Conservation (phyloP, 2,888 invertebrate genomes). For the Sericinus montela region DNA sequence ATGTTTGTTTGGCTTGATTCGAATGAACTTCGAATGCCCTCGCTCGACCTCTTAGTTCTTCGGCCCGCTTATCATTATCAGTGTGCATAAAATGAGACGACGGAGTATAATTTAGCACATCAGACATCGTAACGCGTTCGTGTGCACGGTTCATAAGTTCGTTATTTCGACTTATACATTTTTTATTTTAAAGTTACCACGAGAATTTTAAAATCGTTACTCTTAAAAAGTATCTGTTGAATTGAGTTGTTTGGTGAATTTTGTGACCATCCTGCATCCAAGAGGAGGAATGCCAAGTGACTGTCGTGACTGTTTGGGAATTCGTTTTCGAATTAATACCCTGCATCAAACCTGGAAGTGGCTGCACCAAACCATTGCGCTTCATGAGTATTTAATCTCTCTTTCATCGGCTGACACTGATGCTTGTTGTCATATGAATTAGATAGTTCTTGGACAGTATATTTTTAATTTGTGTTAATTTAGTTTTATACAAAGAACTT, state of each 20-base stretch:
- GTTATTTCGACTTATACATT: conserved; percentile 19
- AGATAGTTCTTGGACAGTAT: conserved; percentile 24
- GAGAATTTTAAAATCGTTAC: conserved; percentile 21
- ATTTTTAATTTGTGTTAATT: conserved; percentile 23
- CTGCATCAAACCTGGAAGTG: conserved; percentile 97
- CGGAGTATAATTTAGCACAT: conserved; percentile 60
- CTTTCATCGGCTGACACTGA: conserved; percentile 87
- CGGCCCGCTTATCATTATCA: conserved; percentile 68
- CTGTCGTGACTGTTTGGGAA: conserved; percentile 91
- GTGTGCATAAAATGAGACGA: conserved; percentile 68
- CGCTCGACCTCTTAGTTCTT: conserved; percentile 69
- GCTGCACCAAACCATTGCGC: conserved; percentile 93
- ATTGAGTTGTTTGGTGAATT: conserved; percentile 60
- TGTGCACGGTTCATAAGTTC: conserved; percentile 32
- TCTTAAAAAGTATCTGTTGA: conserved; percentile 35
- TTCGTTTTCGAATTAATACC: conserved; percentile 92
- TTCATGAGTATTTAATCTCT: conserved; percentile 92
- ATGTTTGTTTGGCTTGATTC: conserved; percentile 70
- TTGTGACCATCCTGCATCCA: conserved; percentile 69
- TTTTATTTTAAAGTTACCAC: conserved; percentile 19
- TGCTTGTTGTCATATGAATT: conserved; percentile 52
- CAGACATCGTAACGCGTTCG: conserved; percentile 52
- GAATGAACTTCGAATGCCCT: conserved; percentile 72
- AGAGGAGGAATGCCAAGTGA: conserved; percentile 82
- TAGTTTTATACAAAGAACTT: conserved; percentile 42